A percentile compares a stretch with the other conserved stretches of the same genome.
Conservation (phyloP, 2,797 vertebrate species). For the Myotis findleyi region DNA sequence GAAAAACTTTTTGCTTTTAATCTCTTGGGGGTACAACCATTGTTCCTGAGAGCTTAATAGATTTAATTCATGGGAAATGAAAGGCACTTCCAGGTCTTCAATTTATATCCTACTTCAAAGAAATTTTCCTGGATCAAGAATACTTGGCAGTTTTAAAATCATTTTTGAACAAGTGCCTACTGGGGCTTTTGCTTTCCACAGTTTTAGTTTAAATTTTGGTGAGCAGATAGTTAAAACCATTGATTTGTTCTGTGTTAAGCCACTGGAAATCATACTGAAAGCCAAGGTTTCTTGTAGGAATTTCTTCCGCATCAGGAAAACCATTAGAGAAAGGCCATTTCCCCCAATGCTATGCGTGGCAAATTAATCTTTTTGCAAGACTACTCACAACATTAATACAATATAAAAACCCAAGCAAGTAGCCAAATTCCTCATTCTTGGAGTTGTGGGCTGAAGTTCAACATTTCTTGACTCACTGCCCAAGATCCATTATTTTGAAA, state of each 20-base stretch:
- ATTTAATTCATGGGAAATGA: not conserved
- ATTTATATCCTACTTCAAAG: slow-evolving; percentile 28
- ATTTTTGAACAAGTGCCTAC: not conserved
- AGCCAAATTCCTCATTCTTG: not conserved
- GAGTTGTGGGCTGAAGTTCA: not conserved
- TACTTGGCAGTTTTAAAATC: not conserved
- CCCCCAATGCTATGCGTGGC: not conserved
- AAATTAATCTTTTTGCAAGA: slow-evolving; percentile 24
- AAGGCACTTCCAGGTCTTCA: not conserved
- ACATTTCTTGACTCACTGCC: not conserved
- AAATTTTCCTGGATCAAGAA: slow-evolving; percentile 12
- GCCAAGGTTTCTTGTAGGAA: not conserved
- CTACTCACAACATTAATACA: not conserved
- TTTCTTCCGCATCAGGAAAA: slow-evolving; percentile 39
- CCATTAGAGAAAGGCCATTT: slow-evolving; percentile 25
- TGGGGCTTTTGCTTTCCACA: slow-evolving; percentile 11
- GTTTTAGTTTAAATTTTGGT: not conserved
- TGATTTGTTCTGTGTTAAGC: not conserved
- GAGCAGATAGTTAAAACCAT: not conserved
- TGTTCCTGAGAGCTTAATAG: slow-evolving; percentile 4
- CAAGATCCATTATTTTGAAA: slow-evolving; percentile 6
- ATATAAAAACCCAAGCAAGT: not conserved
- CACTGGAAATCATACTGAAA: not conserved
- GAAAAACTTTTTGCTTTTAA: not conserved
- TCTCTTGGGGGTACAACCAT: not conserved